Base-by-base conservation (phyloP, 2,113 vertebrate species). In the Ifrita kowaldi region DNA sequence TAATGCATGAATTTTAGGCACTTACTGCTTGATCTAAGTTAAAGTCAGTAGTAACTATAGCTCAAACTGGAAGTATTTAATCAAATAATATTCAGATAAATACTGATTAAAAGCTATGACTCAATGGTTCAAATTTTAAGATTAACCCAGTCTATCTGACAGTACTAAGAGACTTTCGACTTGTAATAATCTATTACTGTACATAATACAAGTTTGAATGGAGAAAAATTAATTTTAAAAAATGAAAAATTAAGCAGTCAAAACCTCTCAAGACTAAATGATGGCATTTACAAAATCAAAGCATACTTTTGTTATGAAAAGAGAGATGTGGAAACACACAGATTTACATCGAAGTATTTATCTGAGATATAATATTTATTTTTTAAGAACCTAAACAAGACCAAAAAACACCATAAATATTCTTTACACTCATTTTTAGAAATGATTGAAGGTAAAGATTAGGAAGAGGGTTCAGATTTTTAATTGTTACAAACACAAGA, bases 1-100 rank as follows among this genome's bases (percentile, higher is more conserved):
- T 81, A 95, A 96, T 13, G 81, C 68, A 84, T 30, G 80, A 47
- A 52, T 82, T 95, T 82, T 68, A 95, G 94, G 89, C 81, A 96
- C 95, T 94, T 95, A 41, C 60, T 91, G 64, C 89, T 89, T 84
- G 41, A 88, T 91, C 41, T 91, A 93, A 79, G 73, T 95, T 93
- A 81, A 87, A 93, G 71, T 90, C 55, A 18, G 6, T 41, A 80
- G 33, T 46, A 50, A 87, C 57, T 76, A 59, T 19, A 91, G 73
- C 27, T 76, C 35, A 55, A 70, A 62, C 42, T 57, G 79, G 75
- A 80, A 85, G 74, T 39, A 76, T 71, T 95, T 91, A 44, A 91
- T 92, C 55, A 88, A 60, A 77, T 81, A 73, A 71, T 68, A 77
- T 75, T 67, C 49, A 81, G 95, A 50, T 52, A 87, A 69, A 62